Evolutionary conservation across 2,797 vertebrate species (phyloP).

Genomic region (Dendrocincla fuliginosa): DNA sequence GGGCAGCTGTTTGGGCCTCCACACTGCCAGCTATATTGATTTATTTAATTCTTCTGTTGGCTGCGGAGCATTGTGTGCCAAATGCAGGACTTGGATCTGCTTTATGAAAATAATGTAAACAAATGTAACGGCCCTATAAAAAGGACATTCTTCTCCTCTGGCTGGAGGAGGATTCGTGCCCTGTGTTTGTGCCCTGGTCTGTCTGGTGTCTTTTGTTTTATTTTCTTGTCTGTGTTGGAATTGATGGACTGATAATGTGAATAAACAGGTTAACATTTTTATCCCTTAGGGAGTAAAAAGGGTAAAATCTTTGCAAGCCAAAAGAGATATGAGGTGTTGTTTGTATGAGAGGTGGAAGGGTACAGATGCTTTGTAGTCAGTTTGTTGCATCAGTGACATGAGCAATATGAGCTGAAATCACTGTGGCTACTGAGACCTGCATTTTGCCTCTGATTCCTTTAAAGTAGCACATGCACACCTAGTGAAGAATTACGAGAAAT

Average conservation of each 20-base stretch:
- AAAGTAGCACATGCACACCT: neutral
- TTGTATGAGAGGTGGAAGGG: neutral
- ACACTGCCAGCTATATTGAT: neutral
- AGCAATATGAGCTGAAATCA: neutral
- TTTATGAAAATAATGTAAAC: slow-evolving; percentile 1
- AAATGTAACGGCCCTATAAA: neutral
- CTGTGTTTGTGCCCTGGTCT: neutral
- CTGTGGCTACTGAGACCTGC: neutral
- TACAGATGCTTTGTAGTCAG: neutral
- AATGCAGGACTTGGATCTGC: slow-evolving; percentile 26
- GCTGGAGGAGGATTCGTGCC: neutral
- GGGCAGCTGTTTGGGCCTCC: slow-evolving; percentile 21
- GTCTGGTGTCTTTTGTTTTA: neutral
- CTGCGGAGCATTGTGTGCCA: slow-evolving; percentile 5
- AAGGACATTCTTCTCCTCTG: neutral
- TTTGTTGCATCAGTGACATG: neutral
- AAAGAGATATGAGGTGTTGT: neutral
- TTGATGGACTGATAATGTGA: neutral
- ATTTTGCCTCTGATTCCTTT: neutral
- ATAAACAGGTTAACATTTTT: neutral
- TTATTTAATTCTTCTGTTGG: slow-evolving; percentile 32
- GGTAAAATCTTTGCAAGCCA: neutral
- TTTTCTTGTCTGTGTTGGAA: neutral
- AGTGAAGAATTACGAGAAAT: neutral
- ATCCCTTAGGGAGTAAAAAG: neutral